phyloP scores from a whole-genome alignment of 1,140 invertebrate genomes.

The Chionoecetes opilio region DNA sequence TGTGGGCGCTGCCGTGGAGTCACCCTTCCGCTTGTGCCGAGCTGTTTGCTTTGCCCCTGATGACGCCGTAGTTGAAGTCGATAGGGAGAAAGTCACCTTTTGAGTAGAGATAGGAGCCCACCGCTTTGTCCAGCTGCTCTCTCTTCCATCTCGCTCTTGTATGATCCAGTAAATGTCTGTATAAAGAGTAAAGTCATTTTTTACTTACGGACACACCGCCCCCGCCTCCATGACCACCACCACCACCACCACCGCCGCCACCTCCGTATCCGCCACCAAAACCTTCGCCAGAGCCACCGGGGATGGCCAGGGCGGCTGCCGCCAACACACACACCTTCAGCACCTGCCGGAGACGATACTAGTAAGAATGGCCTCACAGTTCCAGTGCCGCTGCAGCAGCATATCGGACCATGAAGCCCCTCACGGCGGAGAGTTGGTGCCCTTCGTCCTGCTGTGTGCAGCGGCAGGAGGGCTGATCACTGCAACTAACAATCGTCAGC shows the following conservation, averaged over 20 bases:
- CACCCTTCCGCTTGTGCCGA: slow-evolving; percentile 76
- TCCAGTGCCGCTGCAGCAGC: too few species aligned
- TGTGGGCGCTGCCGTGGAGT: slow-evolving; percentile 77
- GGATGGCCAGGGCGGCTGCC: background rate
- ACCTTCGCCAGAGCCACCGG: background rate
- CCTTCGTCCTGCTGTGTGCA: too few species aligned
- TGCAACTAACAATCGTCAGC: too few species aligned
- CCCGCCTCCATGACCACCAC: background rate
- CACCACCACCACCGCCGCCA: background rate
- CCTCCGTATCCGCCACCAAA: background rate
- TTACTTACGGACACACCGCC: background rate
- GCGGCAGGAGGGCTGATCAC: too few species aligned
- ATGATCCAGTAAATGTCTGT: background rate
- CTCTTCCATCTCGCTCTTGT: background rate
- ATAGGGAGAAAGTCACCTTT: slow-evolving; percentile 76
- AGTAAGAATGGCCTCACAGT: too few species aligned
- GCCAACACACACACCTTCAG: too few species aligned
- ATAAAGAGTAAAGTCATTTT: too few species aligned
- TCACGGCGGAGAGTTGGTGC: too few species aligned
- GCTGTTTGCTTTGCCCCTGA: slow-evolving; percentile 74
- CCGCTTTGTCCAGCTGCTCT: background rate
- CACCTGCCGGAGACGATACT: too few species aligned
- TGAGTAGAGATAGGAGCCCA: background rate
- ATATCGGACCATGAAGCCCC: too few species aligned
- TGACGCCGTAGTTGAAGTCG: slow-evolving; percentile 80